These are phyloP conservation scores for Mormyrus lacerda DNA, from an alignment of 2,113 vertebrate genomes.

Conservation along the genomic window DNA sequence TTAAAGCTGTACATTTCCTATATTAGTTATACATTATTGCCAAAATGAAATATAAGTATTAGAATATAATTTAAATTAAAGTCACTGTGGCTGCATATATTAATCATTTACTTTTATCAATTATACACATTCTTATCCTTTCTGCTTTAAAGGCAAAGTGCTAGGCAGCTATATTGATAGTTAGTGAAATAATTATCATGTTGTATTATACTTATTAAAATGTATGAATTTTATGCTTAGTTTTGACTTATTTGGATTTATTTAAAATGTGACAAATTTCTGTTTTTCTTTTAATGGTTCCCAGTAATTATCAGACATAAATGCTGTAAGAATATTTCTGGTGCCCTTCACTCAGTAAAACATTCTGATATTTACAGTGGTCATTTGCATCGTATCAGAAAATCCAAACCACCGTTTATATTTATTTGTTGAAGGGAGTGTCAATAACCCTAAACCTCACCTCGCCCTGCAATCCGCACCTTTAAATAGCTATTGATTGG, in stretches of 20 bases:
- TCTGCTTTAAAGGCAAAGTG: neutral
- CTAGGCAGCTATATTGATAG: neutral
- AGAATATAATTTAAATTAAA: neutral
- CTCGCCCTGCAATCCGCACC: conserved; percentile 22
- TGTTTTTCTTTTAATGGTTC: neutral
- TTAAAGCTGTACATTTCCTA: no score
- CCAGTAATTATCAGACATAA: neutral
- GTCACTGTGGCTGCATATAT: no score
- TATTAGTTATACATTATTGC: neutral
- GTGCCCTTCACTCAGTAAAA: neutral
- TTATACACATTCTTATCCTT: neutral
- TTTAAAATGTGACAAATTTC: neutral
- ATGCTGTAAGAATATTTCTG: neutral
- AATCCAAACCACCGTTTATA: neutral
- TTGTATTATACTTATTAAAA: neutral
- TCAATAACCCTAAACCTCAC: conserved; percentile 27
- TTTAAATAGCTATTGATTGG: conserved; percentile 35
- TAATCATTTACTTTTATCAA: neutral
- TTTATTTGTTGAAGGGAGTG: neutral
- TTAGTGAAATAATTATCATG: neutral
- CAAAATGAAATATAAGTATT: neutral
- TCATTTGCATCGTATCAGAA: neutral
- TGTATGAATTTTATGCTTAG: neutral
- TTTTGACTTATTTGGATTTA: neutral
- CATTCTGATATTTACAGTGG: neutral